These are phyloP conservation scores for Hypsibius dujardini DNA, from an alignment of 1,140 invertebrate species.

Conservation along the genomic window DNA sequence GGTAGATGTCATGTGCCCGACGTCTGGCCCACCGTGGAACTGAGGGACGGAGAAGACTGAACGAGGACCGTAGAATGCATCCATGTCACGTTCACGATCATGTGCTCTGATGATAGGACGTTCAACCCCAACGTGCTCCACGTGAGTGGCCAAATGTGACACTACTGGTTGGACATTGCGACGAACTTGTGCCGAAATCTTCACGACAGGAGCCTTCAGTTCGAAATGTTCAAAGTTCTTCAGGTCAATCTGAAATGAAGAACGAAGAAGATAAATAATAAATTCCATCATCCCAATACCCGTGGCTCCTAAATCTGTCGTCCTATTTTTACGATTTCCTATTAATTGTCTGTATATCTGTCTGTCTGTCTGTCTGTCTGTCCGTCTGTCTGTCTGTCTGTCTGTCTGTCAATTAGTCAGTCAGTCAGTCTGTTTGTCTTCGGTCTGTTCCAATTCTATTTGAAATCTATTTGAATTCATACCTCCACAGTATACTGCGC, in stretches of 20 bases:
- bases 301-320: too few relatives aligned
- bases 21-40: neutral
- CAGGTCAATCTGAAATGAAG: neutral
- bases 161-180: neutral
- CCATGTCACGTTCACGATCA: neutral
- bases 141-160: neutral
- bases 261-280: neutral
- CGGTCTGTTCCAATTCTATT: too few relatives aligned
- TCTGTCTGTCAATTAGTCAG: too few relatives aligned
- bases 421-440: too few relatives aligned
- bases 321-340: too few relatives aligned
- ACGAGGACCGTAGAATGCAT: constrained; percentile 9
- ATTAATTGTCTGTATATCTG: too few relatives aligned
- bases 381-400: too few relatives aligned
- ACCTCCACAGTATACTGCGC: neutral
- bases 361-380: too few relatives aligned
- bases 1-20: neutral
- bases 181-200: neutral
- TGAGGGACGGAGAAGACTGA: constrained; percentile 13
- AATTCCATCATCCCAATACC: too few relatives aligned
- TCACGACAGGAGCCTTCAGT: neutral
- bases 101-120: neutral
- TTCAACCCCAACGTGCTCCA: neutral
- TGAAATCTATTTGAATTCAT: neutral
- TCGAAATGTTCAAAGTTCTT: constrained; percentile 16